Base-by-base conservation (phyloP, 2,888 invertebrate genomes). In the Drosophila fungiperda region DNA sequence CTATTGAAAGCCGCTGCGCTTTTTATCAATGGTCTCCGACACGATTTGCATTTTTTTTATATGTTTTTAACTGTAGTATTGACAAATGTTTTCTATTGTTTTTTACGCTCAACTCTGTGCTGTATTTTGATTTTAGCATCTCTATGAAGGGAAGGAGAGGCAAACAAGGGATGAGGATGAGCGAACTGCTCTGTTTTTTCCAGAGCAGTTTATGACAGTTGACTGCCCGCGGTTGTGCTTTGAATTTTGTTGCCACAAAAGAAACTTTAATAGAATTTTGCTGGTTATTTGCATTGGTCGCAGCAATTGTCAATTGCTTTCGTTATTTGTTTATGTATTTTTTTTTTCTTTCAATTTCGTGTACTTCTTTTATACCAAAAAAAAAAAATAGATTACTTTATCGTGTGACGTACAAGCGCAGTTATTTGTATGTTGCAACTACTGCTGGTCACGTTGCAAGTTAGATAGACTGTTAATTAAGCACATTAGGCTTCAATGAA, bases 81-180 rank as follows among this genome's bases (percentile, higher is more conserved):
- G 81, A 83, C 89, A 88, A 85, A 85, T 85, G 89, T 73, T 74
- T 82, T 82, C 66, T 61, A 71, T 78, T 68, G 78, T 70, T 72
- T 75, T 77, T 63, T 62, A 49, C 61, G 52, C 55, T 71, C 53
- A 76, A 49, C 58, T 52, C 33, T 60, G 38, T 66, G 64, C 42
- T 59, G 59, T 75, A 72, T 68, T 76, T 77, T 74, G 68, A 78
- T 78, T 65, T 67, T 45, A 54, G 49, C 32, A 45, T 29, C 42
- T 42, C 17, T 12, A 67, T 23, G 57, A 67, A 68, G n/a, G 26
- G 29, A 26, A 20, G 8, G 48, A 20, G 36, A 26, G 48, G 29
- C 32, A 3, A 2, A 4, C 55, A 8, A 1, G 3, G 4, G n/a
- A 29, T 11, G n/a, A 40, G 55, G 17, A 38, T 26, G 55, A 15